phyloP scores from a whole-genome alignment of 2,888 invertebrate species.

The Clistopyga incitator region DNA sequence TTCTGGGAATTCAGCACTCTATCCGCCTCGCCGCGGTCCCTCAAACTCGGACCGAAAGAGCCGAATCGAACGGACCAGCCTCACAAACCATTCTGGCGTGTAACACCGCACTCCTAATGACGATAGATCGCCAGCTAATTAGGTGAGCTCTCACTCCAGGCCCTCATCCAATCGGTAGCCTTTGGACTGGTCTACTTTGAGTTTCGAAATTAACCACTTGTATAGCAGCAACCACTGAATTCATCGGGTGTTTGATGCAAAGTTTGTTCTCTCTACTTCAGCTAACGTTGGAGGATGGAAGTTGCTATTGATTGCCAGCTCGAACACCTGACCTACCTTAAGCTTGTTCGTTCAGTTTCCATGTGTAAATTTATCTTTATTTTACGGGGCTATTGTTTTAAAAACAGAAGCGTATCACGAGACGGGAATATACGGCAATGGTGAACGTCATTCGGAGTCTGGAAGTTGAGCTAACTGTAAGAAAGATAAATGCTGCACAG shows the following conservation, averaged over 20 bases:
- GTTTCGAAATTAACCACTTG: slow-evolving; percentile 44
- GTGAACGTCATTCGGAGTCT: neutral
- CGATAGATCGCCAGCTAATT: slow-evolving; percentile 49
- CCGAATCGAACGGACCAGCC: neutral
- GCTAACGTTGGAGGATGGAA: neutral
- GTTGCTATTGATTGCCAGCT: slow-evolving; percentile 1
- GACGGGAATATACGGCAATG: neutral
- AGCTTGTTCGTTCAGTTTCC: neutral
- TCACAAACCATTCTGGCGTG: slow-evolving; percentile 43
- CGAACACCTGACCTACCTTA: neutral
- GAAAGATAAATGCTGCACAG: neutral
- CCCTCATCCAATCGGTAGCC: slow-evolving; percentile 10
- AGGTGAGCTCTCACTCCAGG: slow-evolving; percentile 8
- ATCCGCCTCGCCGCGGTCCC: neutral
- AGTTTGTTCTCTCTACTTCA: neutral
- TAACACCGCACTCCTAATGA: slow-evolving; percentile 41
- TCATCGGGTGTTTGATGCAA: slow-evolving; percentile 34
- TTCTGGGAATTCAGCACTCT: neutral
- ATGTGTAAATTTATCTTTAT: neutral
- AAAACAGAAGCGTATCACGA: neutral
- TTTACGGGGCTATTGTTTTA: neutral
- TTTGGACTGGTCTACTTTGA: slow-evolving; percentile 10
- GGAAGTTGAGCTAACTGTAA: neutral
- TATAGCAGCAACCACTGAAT: neutral
- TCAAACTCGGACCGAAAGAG: slow-evolving; percentile 27